phyloP scores from a whole-genome alignment of 1,140 invertebrate species.

The Sesamia nonagrioides region DNA sequence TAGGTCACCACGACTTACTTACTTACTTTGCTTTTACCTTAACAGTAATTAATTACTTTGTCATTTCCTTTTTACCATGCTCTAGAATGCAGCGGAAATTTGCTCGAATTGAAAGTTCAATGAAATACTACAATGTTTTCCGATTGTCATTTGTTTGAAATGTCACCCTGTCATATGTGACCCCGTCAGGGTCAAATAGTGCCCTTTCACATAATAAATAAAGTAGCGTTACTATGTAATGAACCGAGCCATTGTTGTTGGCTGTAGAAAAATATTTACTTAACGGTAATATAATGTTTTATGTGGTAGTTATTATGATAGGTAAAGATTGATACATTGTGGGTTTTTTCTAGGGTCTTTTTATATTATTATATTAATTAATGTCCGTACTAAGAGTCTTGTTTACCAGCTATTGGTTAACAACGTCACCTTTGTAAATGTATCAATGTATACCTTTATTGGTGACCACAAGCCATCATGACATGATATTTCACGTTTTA shows the following conservation, averaged over 20 bases:
- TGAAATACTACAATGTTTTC: slow-evolving; percentile 1
- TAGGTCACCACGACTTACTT: too few relatives aligned
- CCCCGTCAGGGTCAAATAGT: slow-evolving; percentile 14
- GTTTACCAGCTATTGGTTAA: background rate
- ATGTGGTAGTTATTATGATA: background rate
- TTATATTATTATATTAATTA: background rate
- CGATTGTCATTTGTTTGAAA: slow-evolving; percentile 21
- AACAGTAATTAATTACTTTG: too few relatives aligned
- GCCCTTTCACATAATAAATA: slow-evolving; percentile 48
- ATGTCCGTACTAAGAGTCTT: background rate
- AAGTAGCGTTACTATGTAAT: slow-evolving; percentile 53
- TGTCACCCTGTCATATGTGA: slow-evolving; percentile 29
- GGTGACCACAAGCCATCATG: too few relatives aligned
- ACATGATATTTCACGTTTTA: too few relatives aligned
- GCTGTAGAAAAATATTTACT: slow-evolving; percentile 27
- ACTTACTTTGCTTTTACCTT: too few relatives aligned
- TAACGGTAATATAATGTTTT: background rate
- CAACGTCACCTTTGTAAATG: too few relatives aligned
- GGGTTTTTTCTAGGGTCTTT: background rate
- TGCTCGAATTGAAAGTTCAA: slow-evolving; percentile 22
- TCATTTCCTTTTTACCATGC: background rate
- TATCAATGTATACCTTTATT: too few relatives aligned
- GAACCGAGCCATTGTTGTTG: slow-evolving; percentile 47
- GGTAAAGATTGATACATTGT: slow-evolving; percentile 28
- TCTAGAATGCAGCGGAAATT: slow-evolving; percentile 5